A percentile compares a stretch with the other conserved stretches of the same genome.
Conservation (phyloP, 2,888 invertebrate genomes). For the Myopa testacea region DNA sequence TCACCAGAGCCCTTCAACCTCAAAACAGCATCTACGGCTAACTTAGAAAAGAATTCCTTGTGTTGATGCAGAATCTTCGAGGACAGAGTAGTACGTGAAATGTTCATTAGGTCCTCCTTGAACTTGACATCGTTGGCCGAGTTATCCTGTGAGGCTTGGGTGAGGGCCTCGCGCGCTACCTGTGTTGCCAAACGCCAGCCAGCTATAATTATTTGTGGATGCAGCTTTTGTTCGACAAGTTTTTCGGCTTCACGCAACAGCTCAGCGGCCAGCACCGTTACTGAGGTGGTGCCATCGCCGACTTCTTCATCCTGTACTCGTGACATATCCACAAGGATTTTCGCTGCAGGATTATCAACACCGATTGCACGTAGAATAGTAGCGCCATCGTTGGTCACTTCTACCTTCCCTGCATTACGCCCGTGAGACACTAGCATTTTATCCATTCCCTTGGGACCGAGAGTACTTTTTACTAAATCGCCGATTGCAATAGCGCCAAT, state of each 20-base stretch:
- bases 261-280: slow-evolving; percentile 92
- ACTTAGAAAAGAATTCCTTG: slow-evolving; percentile 93
- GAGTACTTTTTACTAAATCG: slow-evolving; percentile 96
- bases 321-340: slow-evolving; percentile 98
- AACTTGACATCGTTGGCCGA: slow-evolving; percentile 82
- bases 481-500: slow-evolving; percentile 99
- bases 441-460: slow-evolving; percentile 99
- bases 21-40: slow-evolving; percentile 95
- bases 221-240: slow-evolving; percentile 91
- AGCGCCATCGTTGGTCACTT: slow-evolving; percentile 99
- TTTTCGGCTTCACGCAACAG: slow-evolving; percentile 95
- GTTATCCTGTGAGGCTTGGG: slow-evolving; percentile 84
- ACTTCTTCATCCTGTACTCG: slow-evolving; percentile 99
- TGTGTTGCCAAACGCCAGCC: slow-evolving; percentile 93
- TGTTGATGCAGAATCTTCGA: slow-evolving; percentile 98
- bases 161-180: slow-evolving; percentile 86
- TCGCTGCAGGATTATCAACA: slow-evolving; percentile 98
- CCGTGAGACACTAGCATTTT: slow-evolving; percentile 87
- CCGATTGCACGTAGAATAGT: slow-evolving; percentile 97
- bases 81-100: slow-evolving; percentile 96
- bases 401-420: slow-evolving; percentile 84
- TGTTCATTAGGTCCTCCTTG: slow-evolving; percentile 91
- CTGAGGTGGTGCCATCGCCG: slow-evolving; percentile 99
- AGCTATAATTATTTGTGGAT: slow-evolving; percentile 96
- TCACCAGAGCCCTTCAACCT: slow-evolving; percentile 96